Base-by-base conservation (phyloP, 2,888 invertebrate species). In the Nymphalis c-album region DNA sequence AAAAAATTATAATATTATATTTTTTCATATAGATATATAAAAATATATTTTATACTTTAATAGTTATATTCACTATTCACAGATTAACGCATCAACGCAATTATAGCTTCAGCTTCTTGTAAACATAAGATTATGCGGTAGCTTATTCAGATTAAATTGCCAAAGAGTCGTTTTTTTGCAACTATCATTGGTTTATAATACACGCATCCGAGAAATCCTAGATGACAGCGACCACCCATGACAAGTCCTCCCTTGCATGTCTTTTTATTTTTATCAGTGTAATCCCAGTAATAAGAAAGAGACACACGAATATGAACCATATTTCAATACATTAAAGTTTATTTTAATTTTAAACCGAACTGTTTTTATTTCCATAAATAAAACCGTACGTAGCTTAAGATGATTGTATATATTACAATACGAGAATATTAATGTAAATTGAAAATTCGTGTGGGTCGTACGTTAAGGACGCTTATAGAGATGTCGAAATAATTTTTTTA, bases 151-250 rank as follows among this genome's bases (percentile, higher is more conserved):
- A 50, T 63, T 35, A 13, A 58, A 63, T 58, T 48, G 57, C 35
- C 3, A 31, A 20, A n/a, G 26, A 17, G 53, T 8, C 47, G 51
- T 47, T 35, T 35, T 51, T 51, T 51, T 51, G 51, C 26, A 16
- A 51, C 13, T 51, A 60, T 46, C 45, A 46, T 47, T 55, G 55
- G 35, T 53, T 64, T 45, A 61, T 67, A 67, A 64, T 64, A 50
- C 13, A 50, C 60, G 20, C 7, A 8, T n/a, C 46, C 40, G 50
- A 58, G 20, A 59, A 55, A 60, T 61, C 53, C 67, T 67, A 70
- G 57, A 61, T 64, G 51, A 66, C 55, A 62, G 13, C 31, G 70
- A 63, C 70, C 70, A 64, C 70, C 70, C 67, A 67, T 63, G 48
- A 16, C 40, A 50, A 31, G 59, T 59, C 58, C 59, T 60, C 31